Base-by-base conservation (phyloP, 2,113 vertebrate genomes). In the Cyprinodon variegatus region DNA sequence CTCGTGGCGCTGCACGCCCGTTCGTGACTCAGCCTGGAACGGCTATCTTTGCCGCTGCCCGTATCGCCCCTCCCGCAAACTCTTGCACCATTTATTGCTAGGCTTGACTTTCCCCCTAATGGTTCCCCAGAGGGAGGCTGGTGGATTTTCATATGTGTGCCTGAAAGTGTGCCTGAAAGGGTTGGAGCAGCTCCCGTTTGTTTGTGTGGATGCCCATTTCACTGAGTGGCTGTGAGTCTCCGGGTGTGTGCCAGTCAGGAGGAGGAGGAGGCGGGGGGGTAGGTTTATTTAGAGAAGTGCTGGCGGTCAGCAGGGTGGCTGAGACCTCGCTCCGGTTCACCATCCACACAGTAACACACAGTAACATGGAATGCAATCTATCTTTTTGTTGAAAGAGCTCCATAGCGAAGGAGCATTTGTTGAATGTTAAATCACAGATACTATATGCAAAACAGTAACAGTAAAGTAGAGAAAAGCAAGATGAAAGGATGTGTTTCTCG, bases 331-430 rank as follows among this genome's bases (percentile, higher is more conserved):
- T 76, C 76, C 9, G 12, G 2, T 57, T 80, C 78, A 12, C 41
- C 77, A 74, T 67, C 41, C 64, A 29, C 29, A 1, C 29, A 29
- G 29, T 29, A 29, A 29, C 45, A 64, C 77, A 72, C 79, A 8
- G 81, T 82, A 79, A 22, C 65, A 20, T 4, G 22, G 59, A 76
- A 76, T 36, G 66, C 71, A 45, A 38, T 22, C 53, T 66, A 59
- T 81, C 62, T 69, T 80, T 76, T 74, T 78, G 80, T 65, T 87
- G 84, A 90, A 83, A 80, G 85, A 72, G 70, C 81, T 48, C 0
- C 4, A 74, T 39, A 45, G 11, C 67, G 7, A 20, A 20, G 3
- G 65, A 40, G 57, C 43, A 4, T 74, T 53, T 4, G 0, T 15
- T 29, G 61, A 13, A 80, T 4, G 17, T 73, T n/a, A 72, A 75